Conservation (phyloP, 2,113 vertebrate species). For the Hippocampus zosterae region DNA sequence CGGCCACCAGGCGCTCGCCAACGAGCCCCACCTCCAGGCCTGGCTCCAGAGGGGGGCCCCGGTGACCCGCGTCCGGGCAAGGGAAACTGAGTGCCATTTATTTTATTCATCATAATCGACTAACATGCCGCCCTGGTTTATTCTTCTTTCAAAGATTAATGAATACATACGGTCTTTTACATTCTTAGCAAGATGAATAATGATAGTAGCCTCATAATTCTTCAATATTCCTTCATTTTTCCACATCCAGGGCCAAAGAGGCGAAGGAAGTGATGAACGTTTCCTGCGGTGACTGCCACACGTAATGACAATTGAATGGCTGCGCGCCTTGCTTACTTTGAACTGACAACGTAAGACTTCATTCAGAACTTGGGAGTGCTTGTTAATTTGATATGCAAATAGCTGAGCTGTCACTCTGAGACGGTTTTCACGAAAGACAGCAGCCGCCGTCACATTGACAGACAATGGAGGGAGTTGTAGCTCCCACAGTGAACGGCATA, state of each 20-base stretch:
- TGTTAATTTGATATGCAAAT: slow-evolving; percentile 77
- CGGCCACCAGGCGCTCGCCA: too few relatives aligned
- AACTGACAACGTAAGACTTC: slow-evolving; percentile 48
- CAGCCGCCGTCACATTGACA: slow-evolving; percentile 34
- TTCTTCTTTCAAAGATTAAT: neutral
- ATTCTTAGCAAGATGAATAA: neutral
- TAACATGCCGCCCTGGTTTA: too few relatives aligned
- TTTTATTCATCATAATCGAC: too few relatives aligned
- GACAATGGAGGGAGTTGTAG: neutral
- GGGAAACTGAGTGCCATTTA: too few relatives aligned
- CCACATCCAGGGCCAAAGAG: neutral
- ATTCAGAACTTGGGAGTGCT: slow-evolving; percentile 62
- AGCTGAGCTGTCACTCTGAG: slow-evolving; percentile 67
- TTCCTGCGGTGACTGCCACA: slow-evolving; percentile 44
- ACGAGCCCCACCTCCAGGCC: too few relatives aligned
- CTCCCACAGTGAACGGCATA: too few relatives aligned
- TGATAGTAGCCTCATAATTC: neutral
- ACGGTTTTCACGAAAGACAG: slow-evolving; percentile 63
- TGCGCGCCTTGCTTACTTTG: slow-evolving; percentile 37
- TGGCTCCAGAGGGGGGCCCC: too few relatives aligned
- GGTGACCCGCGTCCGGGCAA: too few relatives aligned
- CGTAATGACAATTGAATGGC: slow-evolving; percentile 46
- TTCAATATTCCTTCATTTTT: neutral
- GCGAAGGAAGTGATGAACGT: slow-evolving; percentile 16
- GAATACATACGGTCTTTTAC: neutral